These are phyloP conservation scores for Pristis pectinata DNA, from an alignment of 2,797 vertebrate genomes.

Conservation along the genomic window DNA sequence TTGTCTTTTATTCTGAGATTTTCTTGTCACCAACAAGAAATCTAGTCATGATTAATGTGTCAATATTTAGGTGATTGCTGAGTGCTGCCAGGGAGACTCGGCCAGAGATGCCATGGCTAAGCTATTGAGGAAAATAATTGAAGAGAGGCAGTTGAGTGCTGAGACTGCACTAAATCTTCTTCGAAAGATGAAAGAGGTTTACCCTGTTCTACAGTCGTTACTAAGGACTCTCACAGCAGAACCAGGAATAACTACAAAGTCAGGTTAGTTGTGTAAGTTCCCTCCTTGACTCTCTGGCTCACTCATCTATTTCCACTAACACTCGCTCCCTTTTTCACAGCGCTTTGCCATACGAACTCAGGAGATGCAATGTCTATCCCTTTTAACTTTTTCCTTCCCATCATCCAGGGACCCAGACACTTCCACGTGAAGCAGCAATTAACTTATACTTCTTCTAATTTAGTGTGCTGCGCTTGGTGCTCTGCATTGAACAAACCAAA, in stretches of 20 bases:
- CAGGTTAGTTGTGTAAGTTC: background rate
- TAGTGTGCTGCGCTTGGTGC: too few relatives aligned
- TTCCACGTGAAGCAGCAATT: too few relatives aligned
- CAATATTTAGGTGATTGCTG: conserved; percentile 60
- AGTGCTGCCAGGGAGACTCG: conserved; percentile 61
- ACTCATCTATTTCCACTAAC: too few relatives aligned
- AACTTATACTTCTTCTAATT: too few relatives aligned
- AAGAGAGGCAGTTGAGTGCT: conserved; percentile 60
- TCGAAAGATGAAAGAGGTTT: conserved; percentile 49
- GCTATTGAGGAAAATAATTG: conserved; percentile 56
- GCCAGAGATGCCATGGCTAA: conserved; percentile 52
- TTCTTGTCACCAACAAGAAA: background rate
- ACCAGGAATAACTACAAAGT: background rate
- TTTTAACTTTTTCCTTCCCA: too few relatives aligned
- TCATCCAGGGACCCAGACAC: too few relatives aligned
- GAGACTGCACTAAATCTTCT: conserved; percentile 62
- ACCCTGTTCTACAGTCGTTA: conserved; percentile 55
- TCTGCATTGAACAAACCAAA: too few relatives aligned
- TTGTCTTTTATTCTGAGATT: background rate
- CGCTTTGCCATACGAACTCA: too few relatives aligned
- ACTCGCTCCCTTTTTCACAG: too few relatives aligned
- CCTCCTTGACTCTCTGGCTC: too few relatives aligned
- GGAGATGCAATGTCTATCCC: too few relatives aligned
- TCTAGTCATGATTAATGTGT: background rate
- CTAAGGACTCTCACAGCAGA: conserved; percentile 49